A percentile compares a stretch with the other conserved stretches of the same genome.
phyloP scores from a whole-genome alignment of 2,113 vertebrate genomes.

The Sminthopsis crassicaudata region DNA sequence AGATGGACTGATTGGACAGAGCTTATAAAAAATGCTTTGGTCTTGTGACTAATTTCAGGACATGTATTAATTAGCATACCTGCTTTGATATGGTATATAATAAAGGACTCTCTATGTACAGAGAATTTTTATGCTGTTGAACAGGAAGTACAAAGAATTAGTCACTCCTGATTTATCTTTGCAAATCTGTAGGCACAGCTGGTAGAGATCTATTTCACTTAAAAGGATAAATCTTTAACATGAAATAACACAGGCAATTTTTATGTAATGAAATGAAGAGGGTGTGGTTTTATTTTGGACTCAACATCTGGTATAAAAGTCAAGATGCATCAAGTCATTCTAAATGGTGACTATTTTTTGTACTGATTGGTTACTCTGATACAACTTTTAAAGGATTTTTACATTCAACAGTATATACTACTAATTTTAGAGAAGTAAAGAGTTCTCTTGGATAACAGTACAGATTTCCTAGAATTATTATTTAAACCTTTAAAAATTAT shows the following conservation, averaged over 20 bases:
- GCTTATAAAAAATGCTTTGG: conserved; percentile 45
- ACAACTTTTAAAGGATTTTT: neutral
- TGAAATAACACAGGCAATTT: neutral
- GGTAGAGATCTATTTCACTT: conserved; percentile 22
- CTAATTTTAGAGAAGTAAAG: conserved; percentile 35
- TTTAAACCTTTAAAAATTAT: neutral
- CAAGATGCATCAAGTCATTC: neutral
- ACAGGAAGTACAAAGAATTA: conserved; percentile 44
- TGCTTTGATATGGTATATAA: conserved; percentile 34
- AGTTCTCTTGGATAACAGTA: conserved; percentile 17
- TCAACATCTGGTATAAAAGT: neutral
- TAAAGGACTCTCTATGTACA: conserved; percentile 35
- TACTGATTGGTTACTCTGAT: neutral
- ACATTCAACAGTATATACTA: neutral
- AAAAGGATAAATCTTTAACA: conserved; percentile 3
- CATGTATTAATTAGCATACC: conserved; percentile 10
- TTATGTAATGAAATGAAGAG: neutral
- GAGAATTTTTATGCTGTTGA: conserved; percentile 48
- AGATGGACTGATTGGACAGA: conserved; percentile 1
- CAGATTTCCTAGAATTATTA: neutral
- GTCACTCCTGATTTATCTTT: conserved; percentile 24
- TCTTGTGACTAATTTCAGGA: conserved; percentile 50
- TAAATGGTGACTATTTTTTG: neutral
- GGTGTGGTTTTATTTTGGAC: neutral
- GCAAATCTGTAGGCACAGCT: conserved; percentile 18